Evolutionary conservation across 1,140 invertebrate species (phyloP).

Genomic region (Sitobion miscanthi): DNA sequence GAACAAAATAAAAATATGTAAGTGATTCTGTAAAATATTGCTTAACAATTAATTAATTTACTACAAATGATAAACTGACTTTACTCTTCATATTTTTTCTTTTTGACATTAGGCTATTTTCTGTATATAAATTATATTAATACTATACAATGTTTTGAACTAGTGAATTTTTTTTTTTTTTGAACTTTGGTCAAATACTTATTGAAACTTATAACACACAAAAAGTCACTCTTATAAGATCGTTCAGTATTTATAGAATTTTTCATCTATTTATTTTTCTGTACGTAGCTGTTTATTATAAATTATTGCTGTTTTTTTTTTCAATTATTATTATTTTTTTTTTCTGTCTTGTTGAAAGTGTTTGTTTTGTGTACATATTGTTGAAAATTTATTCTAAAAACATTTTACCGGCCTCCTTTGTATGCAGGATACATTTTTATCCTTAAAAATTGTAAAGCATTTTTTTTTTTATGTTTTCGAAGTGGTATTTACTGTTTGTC

Average conservation of each 20-base stretch:
- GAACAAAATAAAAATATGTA: slow-evolving; percentile 55
- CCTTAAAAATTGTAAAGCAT: slow-evolving; percentile 11
- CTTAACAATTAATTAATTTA: slow-evolving; percentile 54
- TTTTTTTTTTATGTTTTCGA: slow-evolving; percentile 11
- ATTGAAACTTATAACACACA: slow-evolving; percentile 43
- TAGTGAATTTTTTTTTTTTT: slow-evolving; percentile 56
- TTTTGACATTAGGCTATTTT: slow-evolving; percentile 55
- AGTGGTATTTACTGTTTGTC: slow-evolving; percentile 32
- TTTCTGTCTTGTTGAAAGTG: slow-evolving; percentile 49
- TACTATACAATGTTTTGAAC: slow-evolving; percentile 52
- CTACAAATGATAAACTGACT: slow-evolving; percentile 50
- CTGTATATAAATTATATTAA: slow-evolving; percentile 52
- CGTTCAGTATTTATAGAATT: slow-evolving; percentile 54
- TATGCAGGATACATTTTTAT: slow-evolving; percentile 52
- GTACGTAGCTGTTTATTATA: slow-evolving; percentile 51
- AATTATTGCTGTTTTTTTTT: slow-evolving; percentile 53
- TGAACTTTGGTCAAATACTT: slow-evolving; percentile 55
- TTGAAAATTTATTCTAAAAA: slow-evolving; percentile 54
- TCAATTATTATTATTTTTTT: slow-evolving; percentile 50
- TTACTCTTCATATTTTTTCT: slow-evolving; percentile 44
- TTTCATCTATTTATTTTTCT: slow-evolving; percentile 36
- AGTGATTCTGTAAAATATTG: slow-evolving; percentile 54
- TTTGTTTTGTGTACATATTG: slow-evolving; percentile 55
- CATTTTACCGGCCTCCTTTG: slow-evolving; percentile 45
- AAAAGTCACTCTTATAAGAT: slow-evolving; percentile 39